phyloP scores from a whole-genome alignment of 2,888 invertebrate species.

The Ichneumon xanthorius region DNA sequence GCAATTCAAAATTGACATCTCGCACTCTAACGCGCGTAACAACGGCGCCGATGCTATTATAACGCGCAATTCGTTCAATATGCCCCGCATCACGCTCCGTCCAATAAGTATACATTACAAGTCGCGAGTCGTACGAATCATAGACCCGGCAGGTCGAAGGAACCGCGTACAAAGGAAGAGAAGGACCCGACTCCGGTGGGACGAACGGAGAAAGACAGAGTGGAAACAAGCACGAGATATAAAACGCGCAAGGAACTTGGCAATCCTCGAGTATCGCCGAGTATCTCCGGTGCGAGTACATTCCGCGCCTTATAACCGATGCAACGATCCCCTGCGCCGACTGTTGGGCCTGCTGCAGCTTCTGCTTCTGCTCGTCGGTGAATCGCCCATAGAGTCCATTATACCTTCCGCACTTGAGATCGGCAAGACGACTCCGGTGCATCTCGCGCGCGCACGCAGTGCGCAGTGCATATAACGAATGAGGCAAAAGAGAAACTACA shows the following conservation, averaged over 20 bases:
- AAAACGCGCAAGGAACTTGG: slow-evolving; percentile 57
- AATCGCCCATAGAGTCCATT: slow-evolving; percentile 61
- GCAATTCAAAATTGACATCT: slow-evolving; percentile 55
- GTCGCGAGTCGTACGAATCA: slow-evolving; percentile 49
- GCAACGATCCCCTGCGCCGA: slow-evolving; percentile 39
- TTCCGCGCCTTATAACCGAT: slow-evolving; percentile 68
- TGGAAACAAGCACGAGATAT: slow-evolving; percentile 28
- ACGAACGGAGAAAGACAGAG: neutral
- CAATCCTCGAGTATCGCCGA: slow-evolving; percentile 61
- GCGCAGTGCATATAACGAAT: slow-evolving; percentile 39
- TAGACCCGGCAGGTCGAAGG: slow-evolving; percentile 36
- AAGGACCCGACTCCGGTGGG: neutral
- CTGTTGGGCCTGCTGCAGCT: slow-evolving; percentile 24
- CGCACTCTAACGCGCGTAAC: slow-evolving; percentile 56
- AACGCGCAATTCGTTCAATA: slow-evolving; percentile 62
- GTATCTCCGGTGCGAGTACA: slow-evolving; percentile 57
- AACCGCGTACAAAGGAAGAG: slow-evolving; percentile 44
- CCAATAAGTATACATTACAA: slow-evolving; percentile 65
- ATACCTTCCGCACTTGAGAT: slow-evolving; percentile 52
- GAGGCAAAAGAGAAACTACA: slow-evolving; percentile 54
- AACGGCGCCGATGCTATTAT: slow-evolving; percentile 57
- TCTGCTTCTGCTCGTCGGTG: slow-evolving; percentile 38
- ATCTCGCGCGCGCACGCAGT: slow-evolving; percentile 43
- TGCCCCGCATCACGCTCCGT: slow-evolving; percentile 28
- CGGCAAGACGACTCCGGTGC: slow-evolving; percentile 24